These are phyloP conservation scores for Ctenopoma kingsleyae DNA, from an alignment of 2,797 vertebrate genomes.

Conservation along the genomic window DNA sequence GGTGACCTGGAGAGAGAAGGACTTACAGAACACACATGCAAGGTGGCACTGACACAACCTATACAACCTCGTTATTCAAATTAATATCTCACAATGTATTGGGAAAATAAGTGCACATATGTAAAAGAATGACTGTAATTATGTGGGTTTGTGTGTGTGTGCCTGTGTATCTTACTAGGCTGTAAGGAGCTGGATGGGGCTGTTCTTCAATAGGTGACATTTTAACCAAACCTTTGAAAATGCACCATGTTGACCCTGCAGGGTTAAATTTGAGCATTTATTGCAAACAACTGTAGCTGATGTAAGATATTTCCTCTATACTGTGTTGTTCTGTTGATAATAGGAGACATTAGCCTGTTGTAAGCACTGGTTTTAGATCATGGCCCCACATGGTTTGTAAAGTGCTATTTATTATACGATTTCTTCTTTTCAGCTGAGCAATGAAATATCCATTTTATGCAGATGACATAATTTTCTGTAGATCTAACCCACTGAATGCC, in stretches of 20 bases:
- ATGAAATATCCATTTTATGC: too few relatives aligned
- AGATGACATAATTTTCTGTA: too few relatives aligned
- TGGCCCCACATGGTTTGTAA: too few relatives aligned
- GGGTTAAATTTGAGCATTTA: too few relatives aligned
- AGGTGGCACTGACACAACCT: neutral
- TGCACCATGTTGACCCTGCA: too few relatives aligned
- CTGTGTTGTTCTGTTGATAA: neutral
- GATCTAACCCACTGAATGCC: too few relatives aligned
- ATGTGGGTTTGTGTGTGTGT: neutral
- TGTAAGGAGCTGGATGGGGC: neutral
- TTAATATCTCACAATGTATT: neutral
- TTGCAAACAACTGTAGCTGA: neutral
- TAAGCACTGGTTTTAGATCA: too few relatives aligned
- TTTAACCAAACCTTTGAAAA: neutral
- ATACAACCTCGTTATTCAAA: constrained; percentile 17
- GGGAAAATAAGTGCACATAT: neutral
- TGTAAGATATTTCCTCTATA: neutral
- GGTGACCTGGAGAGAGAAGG: neutral
- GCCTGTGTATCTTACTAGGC: too few relatives aligned
- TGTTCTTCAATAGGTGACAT: neutral
- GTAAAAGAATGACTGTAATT: neutral
- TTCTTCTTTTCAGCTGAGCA: too few relatives aligned
- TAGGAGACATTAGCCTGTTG: neutral
- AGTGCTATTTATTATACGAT: too few relatives aligned
- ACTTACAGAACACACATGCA: neutral